phyloP scores from a whole-genome alignment of 1,140 invertebrate genomes.

The Saccostrea echinata region DNA sequence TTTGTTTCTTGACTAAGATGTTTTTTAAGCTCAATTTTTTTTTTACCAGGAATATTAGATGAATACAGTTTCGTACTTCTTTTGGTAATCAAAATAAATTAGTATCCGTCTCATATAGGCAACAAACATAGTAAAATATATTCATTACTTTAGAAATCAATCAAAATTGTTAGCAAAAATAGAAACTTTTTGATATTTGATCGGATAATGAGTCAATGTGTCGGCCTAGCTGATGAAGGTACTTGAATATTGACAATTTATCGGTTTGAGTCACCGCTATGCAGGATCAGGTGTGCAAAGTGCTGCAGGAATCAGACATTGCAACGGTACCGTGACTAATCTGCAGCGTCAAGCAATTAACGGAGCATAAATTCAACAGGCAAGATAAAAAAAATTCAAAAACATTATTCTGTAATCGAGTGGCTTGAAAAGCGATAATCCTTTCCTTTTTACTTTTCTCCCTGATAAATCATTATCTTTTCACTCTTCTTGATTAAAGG shows the following conservation, averaged over 20 bases:
- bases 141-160: not conserved
- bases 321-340: not conserved
- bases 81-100: not conserved
- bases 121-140: not conserved
- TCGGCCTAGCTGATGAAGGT: not conserved
- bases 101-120: not conserved
- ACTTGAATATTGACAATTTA: not conserved
- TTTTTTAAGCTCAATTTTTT: too few relatives aligned
- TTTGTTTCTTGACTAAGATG: too few relatives aligned
- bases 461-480: too few relatives aligned
- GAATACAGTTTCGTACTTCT: too few relatives aligned
- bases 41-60: too few relatives aligned
- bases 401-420: too few relatives aligned
- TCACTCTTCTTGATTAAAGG: too few relatives aligned
- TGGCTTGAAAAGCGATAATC: too few relatives aligned
- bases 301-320: not conserved
- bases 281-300: conserved; percentile 8
- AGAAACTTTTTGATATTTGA: conserved; percentile 11
- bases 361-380: not conserved
- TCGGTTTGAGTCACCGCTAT: conserved; percentile 10
- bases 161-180: not conserved
- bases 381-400: not conserved
- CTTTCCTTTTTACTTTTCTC: too few relatives aligned
- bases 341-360: not conserved
- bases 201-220: conserved; percentile 3